Percentiles rank a stretch among this genome's conserved stretches.
Evolutionary conservation across 2,797 vertebrate genomes (phyloP).

Genomic region (Tenualosa ilisha): DNA sequence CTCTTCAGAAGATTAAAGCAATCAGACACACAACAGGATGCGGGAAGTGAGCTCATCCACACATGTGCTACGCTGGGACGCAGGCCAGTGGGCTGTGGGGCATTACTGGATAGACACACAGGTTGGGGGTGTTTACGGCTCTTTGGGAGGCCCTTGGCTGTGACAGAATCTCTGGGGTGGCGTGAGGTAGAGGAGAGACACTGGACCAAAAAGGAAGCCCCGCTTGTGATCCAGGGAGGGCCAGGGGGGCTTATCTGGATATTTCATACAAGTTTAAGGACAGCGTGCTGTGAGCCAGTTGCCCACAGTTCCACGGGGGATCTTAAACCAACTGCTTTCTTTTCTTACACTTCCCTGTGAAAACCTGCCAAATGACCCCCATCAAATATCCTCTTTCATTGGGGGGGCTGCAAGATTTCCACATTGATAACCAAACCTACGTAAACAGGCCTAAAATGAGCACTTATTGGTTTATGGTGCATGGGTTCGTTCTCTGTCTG

Average conservation of each 20-base stretch:
- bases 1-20: constrained; percentile 67
- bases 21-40: constrained; percentile 74
- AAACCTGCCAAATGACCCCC: neutral
- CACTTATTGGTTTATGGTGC: constrained; percentile 1
- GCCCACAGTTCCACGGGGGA: neutral
- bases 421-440: neutral
- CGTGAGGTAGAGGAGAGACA: neutral
- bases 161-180: neutral
- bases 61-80: constrained; percentile 61
- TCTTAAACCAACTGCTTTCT: neutral
- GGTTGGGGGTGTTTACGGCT: constrained; percentile 37
- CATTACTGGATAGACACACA: constrained; percentile 15
- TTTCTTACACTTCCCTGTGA: neutral
- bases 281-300: neutral
- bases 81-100: constrained; percentile 53
- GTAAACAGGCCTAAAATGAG: neutral
- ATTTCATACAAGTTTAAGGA: neutral
- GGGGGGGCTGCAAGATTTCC: neutral
- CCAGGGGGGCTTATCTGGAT: neutral
- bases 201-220: neutral
- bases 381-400: neutral
- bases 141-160: neutral
- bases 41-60: constrained; percentile 79
- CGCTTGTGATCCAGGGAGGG: neutral
- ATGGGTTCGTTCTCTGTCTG: neutral